A percentile compares a stretch with the other conserved stretches of the same genome.
Evolutionary conservation across 2,888 invertebrate genomes (phyloP).

Genomic region (Pediacus dermestoides): DNA sequence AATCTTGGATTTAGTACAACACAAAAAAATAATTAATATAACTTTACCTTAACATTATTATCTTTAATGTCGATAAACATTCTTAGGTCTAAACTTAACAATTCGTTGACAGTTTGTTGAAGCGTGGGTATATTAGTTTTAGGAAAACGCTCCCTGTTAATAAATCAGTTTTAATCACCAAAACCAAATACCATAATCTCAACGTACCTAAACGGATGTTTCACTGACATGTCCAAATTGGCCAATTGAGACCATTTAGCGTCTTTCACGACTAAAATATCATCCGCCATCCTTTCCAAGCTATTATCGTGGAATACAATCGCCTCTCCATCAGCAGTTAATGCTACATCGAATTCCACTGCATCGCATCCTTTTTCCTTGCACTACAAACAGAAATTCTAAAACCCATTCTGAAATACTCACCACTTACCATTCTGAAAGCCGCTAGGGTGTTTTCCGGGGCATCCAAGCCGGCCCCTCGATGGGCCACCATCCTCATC

Average conservation of each 20-base stretch:
- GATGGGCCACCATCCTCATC: slow-evolving; percentile 67
- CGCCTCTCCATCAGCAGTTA: slow-evolving; percentile 71
- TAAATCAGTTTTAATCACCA: slow-evolving; percentile 12
- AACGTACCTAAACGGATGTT: slow-evolving; percentile 64
- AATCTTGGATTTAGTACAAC: too few relatives aligned
- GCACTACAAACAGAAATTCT: slow-evolving; percentile 55
- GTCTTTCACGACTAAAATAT: slow-evolving; percentile 52
- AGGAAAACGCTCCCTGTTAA: slow-evolving; percentile 59
- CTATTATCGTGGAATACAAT: slow-evolving; percentile 74
- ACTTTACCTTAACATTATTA: slow-evolving; percentile 56
- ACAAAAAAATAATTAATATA: too few relatives aligned
- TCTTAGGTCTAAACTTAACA: slow-evolving; percentile 62
- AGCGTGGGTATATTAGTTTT: slow-evolving; percentile 63
- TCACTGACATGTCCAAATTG: slow-evolving; percentile 62
- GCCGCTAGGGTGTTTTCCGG: slow-evolving; percentile 78
- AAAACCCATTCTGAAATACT: neutral
- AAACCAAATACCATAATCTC: neutral
- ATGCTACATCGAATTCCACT: slow-evolving; percentile 72
- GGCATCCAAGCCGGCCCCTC: slow-evolving; percentile 72
- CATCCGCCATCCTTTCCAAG: slow-evolving; percentile 63
- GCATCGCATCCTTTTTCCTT: slow-evolving; percentile 67
- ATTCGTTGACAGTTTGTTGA: slow-evolving; percentile 65
- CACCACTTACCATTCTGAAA: slow-evolving; percentile 58
- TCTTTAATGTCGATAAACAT: slow-evolving; percentile 81
- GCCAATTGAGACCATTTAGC: slow-evolving; percentile 63